Evolutionary conservation across 2,113 vertebrate species (phyloP).

Genomic region (Gavia stellata): DNA sequence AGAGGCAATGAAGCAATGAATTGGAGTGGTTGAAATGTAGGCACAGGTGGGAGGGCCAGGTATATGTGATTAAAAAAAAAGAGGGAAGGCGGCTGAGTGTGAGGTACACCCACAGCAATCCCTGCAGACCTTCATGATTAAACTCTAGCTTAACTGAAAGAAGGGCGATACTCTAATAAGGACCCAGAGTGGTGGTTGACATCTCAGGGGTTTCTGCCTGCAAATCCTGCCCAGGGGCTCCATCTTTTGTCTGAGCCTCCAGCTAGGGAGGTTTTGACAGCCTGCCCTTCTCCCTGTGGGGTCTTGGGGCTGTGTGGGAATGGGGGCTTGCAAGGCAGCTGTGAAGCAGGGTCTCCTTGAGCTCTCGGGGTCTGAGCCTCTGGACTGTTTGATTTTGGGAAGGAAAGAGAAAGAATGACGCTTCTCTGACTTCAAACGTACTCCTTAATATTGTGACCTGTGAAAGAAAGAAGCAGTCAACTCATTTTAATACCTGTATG

Average conservation of each 20-base stretch:
- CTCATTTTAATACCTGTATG: not conserved
- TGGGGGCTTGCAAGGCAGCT: not conserved
- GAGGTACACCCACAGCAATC: not conserved
- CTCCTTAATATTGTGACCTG: not conserved
- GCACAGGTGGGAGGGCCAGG: not conserved
- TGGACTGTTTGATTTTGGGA: not conserved
- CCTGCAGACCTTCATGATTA: not conserved
- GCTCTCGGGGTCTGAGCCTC: not conserved
- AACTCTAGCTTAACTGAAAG: not conserved
- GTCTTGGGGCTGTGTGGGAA: not conserved
- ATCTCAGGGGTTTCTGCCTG: not conserved
- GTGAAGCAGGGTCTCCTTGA: not conserved
- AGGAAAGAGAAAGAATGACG: not conserved
- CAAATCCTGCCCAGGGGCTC: not conserved
- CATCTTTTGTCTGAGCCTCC: not conserved
- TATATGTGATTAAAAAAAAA: not conserved
- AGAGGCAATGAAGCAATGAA: not conserved
- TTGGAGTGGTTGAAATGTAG: not conserved
- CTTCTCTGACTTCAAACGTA: not conserved
- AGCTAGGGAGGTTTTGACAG: not conserved
- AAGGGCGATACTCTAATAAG: not conserved
- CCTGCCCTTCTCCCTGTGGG: not conserved
- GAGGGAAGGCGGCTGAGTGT: not conserved
- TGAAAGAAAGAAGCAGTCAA: not conserved
- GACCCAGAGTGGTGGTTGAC: not conserved